Evolutionary conservation across 2,113 vertebrate species (phyloP).

Genomic region (Oplegnathus fasciatus): DNA sequence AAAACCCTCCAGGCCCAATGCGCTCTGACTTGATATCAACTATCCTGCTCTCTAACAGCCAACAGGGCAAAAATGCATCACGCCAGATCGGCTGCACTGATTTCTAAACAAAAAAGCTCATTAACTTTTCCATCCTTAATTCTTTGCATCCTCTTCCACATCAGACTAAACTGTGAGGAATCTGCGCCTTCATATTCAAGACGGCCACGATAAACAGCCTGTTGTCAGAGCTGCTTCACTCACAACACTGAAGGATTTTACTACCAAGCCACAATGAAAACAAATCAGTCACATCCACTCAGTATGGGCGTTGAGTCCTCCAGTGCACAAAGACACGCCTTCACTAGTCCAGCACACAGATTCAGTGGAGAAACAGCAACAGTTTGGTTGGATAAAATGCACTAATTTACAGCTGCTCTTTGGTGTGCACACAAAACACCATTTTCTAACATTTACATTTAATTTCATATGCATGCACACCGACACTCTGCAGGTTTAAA

Average conservation of each 20-base stretch:
- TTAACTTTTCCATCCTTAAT: background rate
- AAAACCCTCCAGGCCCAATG: background rate
- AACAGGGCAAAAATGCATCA: conserved; percentile 12
- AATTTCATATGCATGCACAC: background rate
- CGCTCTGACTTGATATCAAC: conserved; percentile 12
- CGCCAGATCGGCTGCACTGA: conserved; percentile 20
- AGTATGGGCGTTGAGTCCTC: conserved; percentile 17
- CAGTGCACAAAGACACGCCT: conserved; percentile 52
- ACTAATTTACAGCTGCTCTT: background rate
- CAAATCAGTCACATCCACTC: conserved; percentile 37
- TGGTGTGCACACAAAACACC: background rate
- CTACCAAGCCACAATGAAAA: conserved; percentile 34
- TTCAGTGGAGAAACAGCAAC: conserved; percentile 34
- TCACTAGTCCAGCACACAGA: conserved; percentile 11
- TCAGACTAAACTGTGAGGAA: background rate
- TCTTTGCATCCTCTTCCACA: background rate
- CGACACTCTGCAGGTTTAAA: background rate
- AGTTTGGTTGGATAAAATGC: conserved; percentile 45
- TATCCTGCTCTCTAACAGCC: conserved; percentile 18
- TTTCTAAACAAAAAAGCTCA: background rate
- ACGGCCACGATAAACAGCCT: background rate
- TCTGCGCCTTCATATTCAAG: background rate
- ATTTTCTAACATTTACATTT: background rate
- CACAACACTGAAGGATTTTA: conserved; percentile 24
- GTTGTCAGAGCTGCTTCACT: background rate